A percentile compares a stretch with the other conserved stretches of the same genome.
phyloP scores from a whole-genome alignment of 2,888 invertebrate species.

The Nysson spinosus region DNA sequence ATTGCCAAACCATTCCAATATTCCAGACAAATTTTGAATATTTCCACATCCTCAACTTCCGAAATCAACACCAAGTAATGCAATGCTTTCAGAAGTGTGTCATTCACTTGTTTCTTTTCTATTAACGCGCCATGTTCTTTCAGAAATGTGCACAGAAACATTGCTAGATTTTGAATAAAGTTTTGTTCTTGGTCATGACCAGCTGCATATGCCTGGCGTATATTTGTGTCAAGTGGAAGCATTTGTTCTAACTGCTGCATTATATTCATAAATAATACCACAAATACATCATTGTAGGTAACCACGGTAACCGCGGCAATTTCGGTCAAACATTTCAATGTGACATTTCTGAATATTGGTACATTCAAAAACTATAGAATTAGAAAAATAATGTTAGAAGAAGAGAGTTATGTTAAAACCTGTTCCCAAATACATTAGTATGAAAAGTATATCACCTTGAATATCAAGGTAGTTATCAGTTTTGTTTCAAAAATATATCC shows the following conservation, averaged over 20 bases:
- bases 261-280: conserved; percentile 92
- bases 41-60: conserved; percentile 99
- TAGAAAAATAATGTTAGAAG: conserved; percentile 5
- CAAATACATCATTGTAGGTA: conserved; percentile 96
- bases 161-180: conserved; percentile 98
- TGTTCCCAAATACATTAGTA: neutral
- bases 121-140: conserved; percentile 96
- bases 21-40: conserved; percentile 99
- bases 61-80: conserved; percentile 94
- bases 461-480: conserved; percentile 94
- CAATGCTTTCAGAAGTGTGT: conserved; percentile 89
- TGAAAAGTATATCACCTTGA: conserved; percentile 80
- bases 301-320: conserved; percentile 94
- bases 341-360: conserved; percentile 98
- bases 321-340: conserved; percentile 98
- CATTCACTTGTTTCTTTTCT: conserved; percentile 88
- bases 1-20: conserved; percentile 98
- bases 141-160: conserved; percentile 97
- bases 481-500: conserved; percentile 99
- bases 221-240: conserved; percentile 94
- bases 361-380: conserved; percentile 95
- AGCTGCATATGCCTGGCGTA: conserved; percentile 94
- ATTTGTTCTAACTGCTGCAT: conserved; percentile 95
- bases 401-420: neutral
- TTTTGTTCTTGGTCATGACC: conserved; percentile 98